Evolutionary conservation across 2,113 vertebrate species (phyloP).

Genomic region (Cyphomyrus plagiostoma): DNA sequence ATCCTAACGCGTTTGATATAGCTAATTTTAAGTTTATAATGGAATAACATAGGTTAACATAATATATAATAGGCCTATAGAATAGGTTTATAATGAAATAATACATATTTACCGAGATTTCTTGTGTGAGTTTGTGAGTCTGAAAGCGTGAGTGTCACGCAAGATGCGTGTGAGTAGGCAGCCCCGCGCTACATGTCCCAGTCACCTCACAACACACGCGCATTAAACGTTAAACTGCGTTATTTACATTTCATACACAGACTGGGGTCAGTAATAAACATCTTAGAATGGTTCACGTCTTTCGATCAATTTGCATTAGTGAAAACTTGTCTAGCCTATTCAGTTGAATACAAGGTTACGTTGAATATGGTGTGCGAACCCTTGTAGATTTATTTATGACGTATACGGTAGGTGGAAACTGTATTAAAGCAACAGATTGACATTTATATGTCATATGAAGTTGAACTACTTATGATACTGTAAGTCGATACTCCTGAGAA

Average conservation of each 20-base stretch:
- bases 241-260: background rate
- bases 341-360: background rate
- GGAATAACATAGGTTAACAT: background rate
- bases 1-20: background rate
- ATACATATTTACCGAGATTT: background rate
- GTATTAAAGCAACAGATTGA: background rate
- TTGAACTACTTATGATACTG: background rate
- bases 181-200: background rate
- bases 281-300: background rate
- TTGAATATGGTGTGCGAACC: background rate
- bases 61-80: too few species aligned
- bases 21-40: background rate
- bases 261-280: background rate
- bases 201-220: background rate
- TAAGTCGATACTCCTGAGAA: background rate
- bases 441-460: background rate
- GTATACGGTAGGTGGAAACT: background rate
- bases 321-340: background rate
- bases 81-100: background rate
- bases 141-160: background rate
- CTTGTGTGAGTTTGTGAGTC: background rate
- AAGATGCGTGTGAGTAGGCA: background rate
- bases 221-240: background rate
- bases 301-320: background rate
- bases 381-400: background rate